phyloP scores from a whole-genome alignment of 2,797 vertebrate species.

The Prionace glauca region DNA sequence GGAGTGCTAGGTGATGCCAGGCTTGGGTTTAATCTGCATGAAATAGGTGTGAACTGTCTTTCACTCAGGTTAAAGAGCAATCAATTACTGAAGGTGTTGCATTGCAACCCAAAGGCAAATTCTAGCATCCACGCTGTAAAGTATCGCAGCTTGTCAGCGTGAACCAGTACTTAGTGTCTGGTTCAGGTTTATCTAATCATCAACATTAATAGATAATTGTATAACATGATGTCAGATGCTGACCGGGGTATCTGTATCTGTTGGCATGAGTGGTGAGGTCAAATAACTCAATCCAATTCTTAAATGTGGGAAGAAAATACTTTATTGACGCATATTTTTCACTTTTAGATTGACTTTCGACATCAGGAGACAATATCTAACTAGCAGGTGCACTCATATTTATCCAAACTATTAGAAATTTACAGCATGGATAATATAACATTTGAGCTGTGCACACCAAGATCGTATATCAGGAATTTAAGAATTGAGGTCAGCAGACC shows the following conservation, averaged over 20 bases:
- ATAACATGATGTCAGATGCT: conserved; percentile 34
- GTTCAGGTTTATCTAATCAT: conserved; percentile 28
- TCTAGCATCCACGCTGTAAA: not conserved
- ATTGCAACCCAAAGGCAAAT: not conserved
- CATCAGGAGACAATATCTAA: not conserved
- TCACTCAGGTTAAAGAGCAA: not conserved
- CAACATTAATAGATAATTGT: conserved; percentile 21
- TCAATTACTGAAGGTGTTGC: not conserved
- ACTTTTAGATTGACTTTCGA: not conserved
- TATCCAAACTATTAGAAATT: not conserved
- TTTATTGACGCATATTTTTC: not conserved
- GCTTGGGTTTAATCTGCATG: not conserved
- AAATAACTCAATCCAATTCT: not conserved
- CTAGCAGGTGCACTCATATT: not conserved
- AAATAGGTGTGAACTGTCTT: not conserved
- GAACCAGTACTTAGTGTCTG: conserved; percentile 14
- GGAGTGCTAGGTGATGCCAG: not conserved
- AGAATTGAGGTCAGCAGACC: conserved; percentile 19
- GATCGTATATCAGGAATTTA: conserved; percentile 14
- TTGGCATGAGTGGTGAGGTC: not conserved
- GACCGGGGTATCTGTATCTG: not conserved
- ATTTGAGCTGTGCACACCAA: not conserved
- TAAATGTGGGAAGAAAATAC: not conserved
- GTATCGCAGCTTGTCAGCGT: not conserved
- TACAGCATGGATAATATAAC: not conserved